These are phyloP conservation scores for Sialis lutaria DNA, from an alignment of 2,888 invertebrate species.

Conservation along the genomic window DNA sequence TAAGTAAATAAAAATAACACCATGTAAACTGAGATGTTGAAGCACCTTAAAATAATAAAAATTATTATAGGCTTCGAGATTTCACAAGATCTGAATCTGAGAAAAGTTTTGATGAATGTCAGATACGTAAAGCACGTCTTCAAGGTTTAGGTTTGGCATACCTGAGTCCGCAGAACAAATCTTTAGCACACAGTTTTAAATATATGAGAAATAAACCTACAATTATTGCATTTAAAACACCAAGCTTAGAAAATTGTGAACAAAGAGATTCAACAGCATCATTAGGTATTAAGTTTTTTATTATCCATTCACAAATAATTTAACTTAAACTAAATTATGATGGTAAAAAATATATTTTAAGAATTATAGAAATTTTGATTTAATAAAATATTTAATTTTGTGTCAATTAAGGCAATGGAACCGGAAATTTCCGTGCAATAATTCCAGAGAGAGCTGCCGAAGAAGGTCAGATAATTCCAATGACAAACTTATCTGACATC, in stretches of 20 bases:
- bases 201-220: constrained; percentile 82
- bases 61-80: constrained; percentile 39
- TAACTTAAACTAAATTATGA: constrained; percentile 7
- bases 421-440: constrained; percentile 20
- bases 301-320: background rate
- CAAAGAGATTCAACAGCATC: constrained; percentile 34
- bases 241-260: constrained; percentile 55
- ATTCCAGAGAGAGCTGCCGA: constrained; percentile 33
- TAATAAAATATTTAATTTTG: too few relatives aligned
- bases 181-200: constrained; percentile 71
- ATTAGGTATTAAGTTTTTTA: constrained; percentile 35
- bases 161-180: constrained; percentile 59
- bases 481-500: constrained; percentile 16
- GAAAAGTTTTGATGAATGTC: constrained; percentile 50
- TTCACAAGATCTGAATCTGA: constrained; percentile 68
- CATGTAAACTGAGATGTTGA: background rate
- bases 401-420: constrained; percentile 9
- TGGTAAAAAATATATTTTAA: constrained; percentile 6
- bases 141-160: constrained; percentile 50
- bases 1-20: constrained; percentile 27
- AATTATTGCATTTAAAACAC: constrained; percentile 74
- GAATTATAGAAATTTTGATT: too few relatives aligned
- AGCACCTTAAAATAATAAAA: background rate
- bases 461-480: constrained; percentile 36
- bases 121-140: constrained; percentile 41